Evolutionary conservation across 1,140 invertebrate genomes (phyloP), one percentile per base, ranked within the genome.

Genomic region (Venturia canescens): DNA sequence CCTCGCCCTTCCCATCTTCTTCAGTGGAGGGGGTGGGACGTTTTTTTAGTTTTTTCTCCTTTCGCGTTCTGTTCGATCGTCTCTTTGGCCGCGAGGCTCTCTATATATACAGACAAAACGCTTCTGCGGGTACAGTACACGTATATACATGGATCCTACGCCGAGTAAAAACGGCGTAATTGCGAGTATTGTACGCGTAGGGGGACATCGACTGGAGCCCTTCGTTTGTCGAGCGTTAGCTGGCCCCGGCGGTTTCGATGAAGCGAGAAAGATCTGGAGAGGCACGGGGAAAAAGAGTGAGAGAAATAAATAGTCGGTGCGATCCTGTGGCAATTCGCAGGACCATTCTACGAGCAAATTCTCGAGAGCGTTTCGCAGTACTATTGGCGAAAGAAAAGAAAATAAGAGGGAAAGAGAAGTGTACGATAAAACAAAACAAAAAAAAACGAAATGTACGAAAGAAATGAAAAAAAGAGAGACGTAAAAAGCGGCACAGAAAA

Each of bases 141-240:
- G 27, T 18, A 69, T 69, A 34, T 69, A 63, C 27, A 57, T 57
- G 13, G 1, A 57, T 57, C 6, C 13, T 2, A 18, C 21, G 18
- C 1, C 6, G 11, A 6, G 16, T 21, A 18, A 69, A 69, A 69
- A 18, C 29, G 29, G 29, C 66, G 26, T n/a, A 69, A 31, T 69
- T 31, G 5, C 16, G 1, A 69, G 79, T 79, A 78, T 83, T 83
- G 77, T 69, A 71, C 27, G 66, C 77, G 70, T 83, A 83, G 83
- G 83, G 83, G 78, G 84, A 83, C 27, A 80, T 63, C 50, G 82
- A 83, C 83, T n/a, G 18, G 3, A 15, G 29, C 66, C 29, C 29
- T 69, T 18, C 29, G 66, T 31, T 66, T 66, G 13, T 11, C 84
- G 74, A 82, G 3, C 11, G 4, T 3, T 26, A 7, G 9, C 16